These are phyloP conservation scores for Alexandromys fortis DNA, from an alignment of 2,113 vertebrate species.

Conservation along the genomic window DNA sequence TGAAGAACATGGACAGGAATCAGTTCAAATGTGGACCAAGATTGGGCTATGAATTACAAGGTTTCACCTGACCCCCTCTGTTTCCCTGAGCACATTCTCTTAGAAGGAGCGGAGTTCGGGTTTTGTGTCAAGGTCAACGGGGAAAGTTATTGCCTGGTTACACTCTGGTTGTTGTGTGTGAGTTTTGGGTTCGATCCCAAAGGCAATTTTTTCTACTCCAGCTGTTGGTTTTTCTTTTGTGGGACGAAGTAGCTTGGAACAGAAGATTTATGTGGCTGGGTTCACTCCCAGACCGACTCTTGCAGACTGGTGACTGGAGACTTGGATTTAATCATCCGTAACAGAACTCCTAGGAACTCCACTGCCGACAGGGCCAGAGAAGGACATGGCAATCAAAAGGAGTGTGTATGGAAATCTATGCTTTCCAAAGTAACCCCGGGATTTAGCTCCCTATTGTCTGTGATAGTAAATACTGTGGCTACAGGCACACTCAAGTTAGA, in stretches of 20 bases:
- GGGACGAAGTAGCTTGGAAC: neutral
- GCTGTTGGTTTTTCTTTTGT: neutral
- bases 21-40: neutral
- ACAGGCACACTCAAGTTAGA: neutral
- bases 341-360: neutral
- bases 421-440: neutral
- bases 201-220: neutral
- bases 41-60: neutral
- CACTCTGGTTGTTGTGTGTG: neutral
- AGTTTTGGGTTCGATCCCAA: neutral
- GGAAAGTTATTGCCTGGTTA: neutral
- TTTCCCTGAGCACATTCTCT: neutral
- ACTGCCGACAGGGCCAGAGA: neutral
- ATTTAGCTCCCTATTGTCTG: neutral
- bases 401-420: neutral
- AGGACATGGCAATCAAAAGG: neutral
- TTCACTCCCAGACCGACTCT: neutral
- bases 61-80: neutral
- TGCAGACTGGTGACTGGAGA: neutral
- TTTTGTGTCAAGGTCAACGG: neutral
- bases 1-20: slow-evolving; percentile 21
- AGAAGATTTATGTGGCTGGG: neutral
- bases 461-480: neutral
- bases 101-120: neutral
- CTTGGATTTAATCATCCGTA: neutral